Evolutionary conservation across 1,140 invertebrate genomes (phyloP).

Genomic region (Macrobrachium rosenbergii): DNA sequence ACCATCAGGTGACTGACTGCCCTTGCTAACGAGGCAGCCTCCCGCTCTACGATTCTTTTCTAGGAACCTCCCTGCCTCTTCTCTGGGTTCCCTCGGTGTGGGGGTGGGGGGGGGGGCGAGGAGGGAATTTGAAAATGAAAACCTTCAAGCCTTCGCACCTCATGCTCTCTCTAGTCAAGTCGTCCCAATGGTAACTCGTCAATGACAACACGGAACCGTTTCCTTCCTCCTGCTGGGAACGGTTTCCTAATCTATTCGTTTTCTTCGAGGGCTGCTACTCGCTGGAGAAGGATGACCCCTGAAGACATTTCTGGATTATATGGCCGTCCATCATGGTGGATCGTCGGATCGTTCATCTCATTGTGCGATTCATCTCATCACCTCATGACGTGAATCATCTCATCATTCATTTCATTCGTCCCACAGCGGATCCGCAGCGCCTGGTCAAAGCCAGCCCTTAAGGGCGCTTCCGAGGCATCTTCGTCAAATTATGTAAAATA

Average conservation of each 20-base stretch:
- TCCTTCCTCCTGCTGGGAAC: neutral
- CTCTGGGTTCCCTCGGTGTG: too few relatives aligned
- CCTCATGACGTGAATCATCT: neutral
- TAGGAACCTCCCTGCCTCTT: too few relatives aligned
- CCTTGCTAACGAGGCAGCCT: neutral
- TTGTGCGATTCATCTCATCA: neutral
- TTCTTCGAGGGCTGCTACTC: neutral
- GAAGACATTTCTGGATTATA: too few relatives aligned
- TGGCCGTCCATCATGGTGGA: too few relatives aligned
- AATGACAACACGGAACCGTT: constrained; percentile 18
- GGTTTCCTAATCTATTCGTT: neutral
- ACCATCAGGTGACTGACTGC: neutral
- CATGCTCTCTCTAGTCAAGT: neutral
- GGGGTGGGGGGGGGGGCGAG: too few relatives aligned
- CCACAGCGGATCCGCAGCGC: too few relatives aligned
- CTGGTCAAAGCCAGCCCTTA: too few relatives aligned
- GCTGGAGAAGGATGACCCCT: too few relatives aligned
- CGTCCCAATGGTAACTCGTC: neutral
- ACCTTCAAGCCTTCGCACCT: neutral
- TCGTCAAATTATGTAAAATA: too few relatives aligned
- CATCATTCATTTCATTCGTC: neutral
- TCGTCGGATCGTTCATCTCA: neutral
- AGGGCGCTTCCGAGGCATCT: too few relatives aligned
- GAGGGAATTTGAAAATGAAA: too few relatives aligned
- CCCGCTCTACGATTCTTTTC: neutral